Evolutionary conservation across 2,888 invertebrate genomes (phyloP), one percentile per base, ranked within the genome.

Genomic region (Artemia sp.): DNA sequence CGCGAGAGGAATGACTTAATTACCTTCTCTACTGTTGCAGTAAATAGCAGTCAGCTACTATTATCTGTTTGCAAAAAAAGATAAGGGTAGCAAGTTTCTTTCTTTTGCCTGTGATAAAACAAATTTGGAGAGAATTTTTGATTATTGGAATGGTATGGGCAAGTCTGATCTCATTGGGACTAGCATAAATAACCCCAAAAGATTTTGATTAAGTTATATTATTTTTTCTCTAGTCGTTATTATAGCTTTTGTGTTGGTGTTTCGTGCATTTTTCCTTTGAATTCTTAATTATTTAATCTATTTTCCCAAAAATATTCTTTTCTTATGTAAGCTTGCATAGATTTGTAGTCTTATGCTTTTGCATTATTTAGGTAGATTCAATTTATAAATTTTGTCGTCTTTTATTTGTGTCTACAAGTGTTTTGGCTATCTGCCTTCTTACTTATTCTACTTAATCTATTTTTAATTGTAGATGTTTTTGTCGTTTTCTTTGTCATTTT

Each of bases 161-260:
- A 58, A 58, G 24, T 58, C 64, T 58, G 64, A 58, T 58, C 64
- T 58, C 64, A 58, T 58, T 38, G 64, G 64, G 64, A 58, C 64
- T 58, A 58, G 64, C 64, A 24, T 8, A 19, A 58, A 58, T 24
- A n/a, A 19, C n/a, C 64, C 64, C 64, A n/a, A 24, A 24, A 58
- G 14, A 10, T 58, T 58, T 58, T 58, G 24, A 58, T 58, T 38
- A 24, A 58, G 64, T 58, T 58, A 58, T 19, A 38, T 58, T 58
- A 2, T 58, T 58, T 58, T n/a, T 19, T 9, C 64, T 58, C 64
- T 58, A 58, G 64, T 58, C 64, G 64, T 58, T 58, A n/a, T 58
- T 24, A 58, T 58, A 58, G 64, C 64, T 58, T 58, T 58, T 58
- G 64, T 58, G 64, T 58, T 58, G 64, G 64, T 58, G 64, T 58